Conservation (phyloP, 2,888 invertebrate species). For the Abrostola tripartita region DNA sequence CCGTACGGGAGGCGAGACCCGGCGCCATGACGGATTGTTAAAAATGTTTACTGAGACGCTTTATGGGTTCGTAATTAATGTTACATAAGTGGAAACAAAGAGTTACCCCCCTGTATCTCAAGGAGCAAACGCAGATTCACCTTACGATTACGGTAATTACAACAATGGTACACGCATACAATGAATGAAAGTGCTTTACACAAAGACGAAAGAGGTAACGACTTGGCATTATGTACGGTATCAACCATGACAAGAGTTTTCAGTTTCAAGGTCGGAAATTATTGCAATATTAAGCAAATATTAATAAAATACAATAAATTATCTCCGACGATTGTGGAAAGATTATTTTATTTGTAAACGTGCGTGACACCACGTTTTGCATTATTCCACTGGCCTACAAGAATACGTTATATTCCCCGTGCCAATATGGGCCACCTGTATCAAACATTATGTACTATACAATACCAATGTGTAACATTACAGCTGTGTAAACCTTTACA, state of each 20-base stretch:
- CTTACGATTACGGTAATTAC: constrained; percentile 35
- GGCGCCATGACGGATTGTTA: constrained; percentile 74
- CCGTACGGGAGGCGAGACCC: constrained; percentile 48
- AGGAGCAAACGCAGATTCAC: constrained; percentile 41
- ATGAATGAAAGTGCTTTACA: constrained; percentile 39
- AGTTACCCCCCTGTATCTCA: constrained; percentile 55
- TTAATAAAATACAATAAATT: constrained; percentile 18
- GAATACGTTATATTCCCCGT: constrained; percentile 46
- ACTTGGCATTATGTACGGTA: constrained; percentile 16
- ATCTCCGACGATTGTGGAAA: constrained; percentile 13
- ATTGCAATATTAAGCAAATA: constrained; percentile 26
- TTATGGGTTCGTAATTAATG: constrained; percentile 69
- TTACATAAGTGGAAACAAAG: constrained; percentile 55
- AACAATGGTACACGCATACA: constrained; percentile 39
- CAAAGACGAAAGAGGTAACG: constrained; percentile 29
- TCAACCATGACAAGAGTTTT: constrained; percentile 9
- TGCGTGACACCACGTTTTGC: constrained; percentile 39
- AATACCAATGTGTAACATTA: constrained; percentile 36
- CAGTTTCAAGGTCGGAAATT: background rate
- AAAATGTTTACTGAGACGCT: constrained; percentile 66
- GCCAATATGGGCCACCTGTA: constrained; percentile 61
- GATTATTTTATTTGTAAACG: constrained; percentile 42
- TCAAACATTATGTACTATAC: constrained; percentile 50
- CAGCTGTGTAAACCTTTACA: constrained; percentile 66
- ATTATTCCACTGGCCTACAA: constrained; percentile 48